phyloP scores from a whole-genome alignment of 2,888 invertebrate genomes.

The Dasysyrphus tricinctus region DNA sequence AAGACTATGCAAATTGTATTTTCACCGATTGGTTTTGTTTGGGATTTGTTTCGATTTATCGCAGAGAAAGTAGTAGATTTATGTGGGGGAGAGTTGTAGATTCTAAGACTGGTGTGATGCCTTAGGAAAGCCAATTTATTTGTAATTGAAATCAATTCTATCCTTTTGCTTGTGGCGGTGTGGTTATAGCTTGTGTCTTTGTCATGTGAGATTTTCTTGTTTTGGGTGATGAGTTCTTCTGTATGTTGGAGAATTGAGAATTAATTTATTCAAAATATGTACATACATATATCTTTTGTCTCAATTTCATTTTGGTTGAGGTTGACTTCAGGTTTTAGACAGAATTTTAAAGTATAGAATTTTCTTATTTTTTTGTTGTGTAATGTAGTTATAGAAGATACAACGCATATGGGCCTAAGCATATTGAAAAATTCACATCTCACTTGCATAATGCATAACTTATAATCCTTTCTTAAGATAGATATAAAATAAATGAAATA shows the following conservation, averaged over 20 bases:
- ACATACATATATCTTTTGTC: neutral
- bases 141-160: slow-evolving; percentile 65
- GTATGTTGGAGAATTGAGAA: slow-evolving; percentile 35
- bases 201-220: neutral
- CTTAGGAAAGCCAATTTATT: slow-evolving; percentile 54
- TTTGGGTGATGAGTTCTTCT: neutral
- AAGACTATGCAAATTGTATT: slow-evolving; percentile 63
- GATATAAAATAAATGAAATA: too few relatives aligned
- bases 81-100: neutral
- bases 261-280: slow-evolving; percentile 53
- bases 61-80: neutral
- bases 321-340: neutral
- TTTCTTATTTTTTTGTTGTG: too few relatives aligned
- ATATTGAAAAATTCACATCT: too few relatives aligned
- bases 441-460: too few relatives aligned
- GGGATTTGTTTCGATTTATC: slow-evolving; percentile 28
- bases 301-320: neutral
- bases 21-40: slow-evolving; percentile 48
- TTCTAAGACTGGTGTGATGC: slow-evolving; percentile 5
- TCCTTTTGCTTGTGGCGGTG: slow-evolving; percentile 25
- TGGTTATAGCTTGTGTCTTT: slow-evolving; percentile 1
- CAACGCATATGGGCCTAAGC: too few relatives aligned
- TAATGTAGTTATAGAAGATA: too few relatives aligned
- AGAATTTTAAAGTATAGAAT: neutral
- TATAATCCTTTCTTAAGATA: too few relatives aligned